Percentiles rank a stretch among this genome's conserved stretches.
Evolutionary conservation across 2,113 vertebrate genomes (phyloP).

Genomic region (Herpetotheres cachinnans): DNA sequence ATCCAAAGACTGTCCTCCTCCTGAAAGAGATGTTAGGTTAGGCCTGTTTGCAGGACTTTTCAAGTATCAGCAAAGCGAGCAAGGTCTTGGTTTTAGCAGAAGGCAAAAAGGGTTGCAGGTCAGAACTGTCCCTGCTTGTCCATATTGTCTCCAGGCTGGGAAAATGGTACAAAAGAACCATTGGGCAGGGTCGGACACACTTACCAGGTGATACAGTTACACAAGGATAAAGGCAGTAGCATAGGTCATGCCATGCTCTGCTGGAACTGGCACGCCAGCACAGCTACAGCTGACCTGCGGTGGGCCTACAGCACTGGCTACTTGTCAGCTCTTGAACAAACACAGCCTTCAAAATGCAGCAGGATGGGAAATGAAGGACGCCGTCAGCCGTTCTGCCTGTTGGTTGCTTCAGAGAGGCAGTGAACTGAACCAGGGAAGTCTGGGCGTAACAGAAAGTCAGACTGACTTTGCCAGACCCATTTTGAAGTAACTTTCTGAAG

Average conservation of each 20-base stretch:
- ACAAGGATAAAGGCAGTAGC: rapidly evolving
- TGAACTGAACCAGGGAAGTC: background rate
- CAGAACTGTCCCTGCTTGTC: background rate
- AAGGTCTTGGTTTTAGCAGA: background rate
- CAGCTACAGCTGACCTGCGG: background rate
- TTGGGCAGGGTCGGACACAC: background rate
- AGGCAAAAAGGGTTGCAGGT: background rate
- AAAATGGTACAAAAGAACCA: background rate
- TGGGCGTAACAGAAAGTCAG: background rate
- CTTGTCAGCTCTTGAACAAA: too few relatives aligned
- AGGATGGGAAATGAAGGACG: background rate
- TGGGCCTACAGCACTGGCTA: background rate
- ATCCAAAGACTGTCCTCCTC: background rate
- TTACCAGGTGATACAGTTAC: rapidly evolving
- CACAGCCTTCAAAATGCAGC: too few relatives aligned
- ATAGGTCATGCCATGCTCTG: rapidly evolving
- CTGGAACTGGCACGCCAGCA: background rate
- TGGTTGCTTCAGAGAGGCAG: background rate
- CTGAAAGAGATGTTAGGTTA: background rate
- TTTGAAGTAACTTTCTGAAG: background rate
- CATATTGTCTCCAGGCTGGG: background rate
- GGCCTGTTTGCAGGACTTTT: background rate
- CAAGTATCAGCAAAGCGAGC: background rate
- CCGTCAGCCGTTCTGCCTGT: background rate
- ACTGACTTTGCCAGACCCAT: background rate